Conservation (phyloP, 1,140 invertebrate genomes). For the Atta cephalotes region DNA sequence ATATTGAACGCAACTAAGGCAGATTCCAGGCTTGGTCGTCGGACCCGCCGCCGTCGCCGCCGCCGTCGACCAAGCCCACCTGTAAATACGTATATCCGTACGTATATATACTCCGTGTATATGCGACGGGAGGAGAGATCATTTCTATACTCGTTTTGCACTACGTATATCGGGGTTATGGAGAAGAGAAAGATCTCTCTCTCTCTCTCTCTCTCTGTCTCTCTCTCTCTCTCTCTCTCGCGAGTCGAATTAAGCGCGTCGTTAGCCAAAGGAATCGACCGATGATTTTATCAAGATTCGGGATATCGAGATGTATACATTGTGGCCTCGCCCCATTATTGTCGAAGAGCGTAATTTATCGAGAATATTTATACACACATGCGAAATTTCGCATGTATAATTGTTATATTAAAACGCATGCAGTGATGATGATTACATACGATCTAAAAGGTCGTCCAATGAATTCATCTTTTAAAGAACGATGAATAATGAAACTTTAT, state of each 20-base stretch:
- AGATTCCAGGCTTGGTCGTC: slow-evolving; percentile 69
- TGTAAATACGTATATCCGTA: slow-evolving; percentile 58
- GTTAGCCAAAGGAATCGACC: slow-evolving; percentile 54
- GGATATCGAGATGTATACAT: slow-evolving; percentile 44
- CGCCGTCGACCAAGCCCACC: slow-evolving; percentile 43
- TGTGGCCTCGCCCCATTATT: slow-evolving; percentile 44
- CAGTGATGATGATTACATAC: too few relatives aligned
- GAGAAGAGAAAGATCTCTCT: background rate
- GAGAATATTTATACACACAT: slow-evolving; percentile 30
- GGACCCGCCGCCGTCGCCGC: slow-evolving; percentile 58
- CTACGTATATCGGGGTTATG: slow-evolving; percentile 8
- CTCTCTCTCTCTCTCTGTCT: background rate
- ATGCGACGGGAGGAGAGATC: slow-evolving; percentile 3
- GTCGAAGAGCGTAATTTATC: slow-evolving; percentile 40
- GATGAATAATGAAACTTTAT: background rate
- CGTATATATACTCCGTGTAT: slow-evolving; percentile 15
- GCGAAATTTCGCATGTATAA: background rate
- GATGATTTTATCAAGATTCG: slow-evolving; percentile 56
- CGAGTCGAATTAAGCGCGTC: slow-evolving; percentile 60
- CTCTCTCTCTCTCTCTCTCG: background rate
- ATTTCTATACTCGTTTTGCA: slow-evolving; percentile 55
- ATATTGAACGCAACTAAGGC: slow-evolving; percentile 73
- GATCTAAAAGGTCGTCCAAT: background rate
- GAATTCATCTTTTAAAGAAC: background rate
- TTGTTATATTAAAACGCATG: background rate